These are phyloP conservation scores for Criorhina ranunculi DNA, from an alignment of 2,888 invertebrate species.

Conservation along the genomic window DNA sequence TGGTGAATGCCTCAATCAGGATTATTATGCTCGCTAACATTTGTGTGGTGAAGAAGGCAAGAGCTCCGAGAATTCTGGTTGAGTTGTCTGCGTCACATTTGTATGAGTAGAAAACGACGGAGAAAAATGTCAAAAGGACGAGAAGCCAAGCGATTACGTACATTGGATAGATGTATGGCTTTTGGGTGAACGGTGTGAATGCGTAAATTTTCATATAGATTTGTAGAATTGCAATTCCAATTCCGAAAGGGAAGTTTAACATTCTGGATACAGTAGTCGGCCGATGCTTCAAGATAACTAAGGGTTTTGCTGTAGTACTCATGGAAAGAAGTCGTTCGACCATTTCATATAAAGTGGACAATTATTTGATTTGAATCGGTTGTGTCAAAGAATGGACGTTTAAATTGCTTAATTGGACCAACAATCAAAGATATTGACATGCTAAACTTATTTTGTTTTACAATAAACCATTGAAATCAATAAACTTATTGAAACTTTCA, in stretches of 20 bases:
- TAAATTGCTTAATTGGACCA: slow-evolving; percentile 42
- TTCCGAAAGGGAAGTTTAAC: neutral
- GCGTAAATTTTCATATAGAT: slow-evolving; percentile 25
- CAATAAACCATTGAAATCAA: no score
- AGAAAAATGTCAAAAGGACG: slow-evolving; percentile 35
- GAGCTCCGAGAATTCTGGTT: slow-evolving; percentile 12
- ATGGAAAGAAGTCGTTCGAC: neutral
- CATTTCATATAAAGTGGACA: neutral
- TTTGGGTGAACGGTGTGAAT: slow-evolving; percentile 19
- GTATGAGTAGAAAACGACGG: slow-evolving; percentile 50
- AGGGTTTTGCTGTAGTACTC: no score
- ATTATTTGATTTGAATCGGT: slow-evolving; percentile 15
- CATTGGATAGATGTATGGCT: neutral
- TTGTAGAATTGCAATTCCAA: neutral
- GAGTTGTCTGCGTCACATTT: slow-evolving; percentile 36
- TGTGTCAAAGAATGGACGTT: slow-evolving; percentile 17
- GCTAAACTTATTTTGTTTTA: neutral
- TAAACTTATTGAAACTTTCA: no score
- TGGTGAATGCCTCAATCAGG: slow-evolving; percentile 69
- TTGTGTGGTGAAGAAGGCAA: slow-evolving; percentile 11
- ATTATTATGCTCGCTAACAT: slow-evolving; percentile 52
- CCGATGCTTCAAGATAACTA: neutral
- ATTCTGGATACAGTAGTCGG: neutral
- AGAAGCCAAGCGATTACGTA: slow-evolving; percentile 23
- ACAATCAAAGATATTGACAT: neutral